Evolutionary conservation across 2,113 vertebrate genomes (phyloP).

Genomic region (Petromus typicus): DNA sequence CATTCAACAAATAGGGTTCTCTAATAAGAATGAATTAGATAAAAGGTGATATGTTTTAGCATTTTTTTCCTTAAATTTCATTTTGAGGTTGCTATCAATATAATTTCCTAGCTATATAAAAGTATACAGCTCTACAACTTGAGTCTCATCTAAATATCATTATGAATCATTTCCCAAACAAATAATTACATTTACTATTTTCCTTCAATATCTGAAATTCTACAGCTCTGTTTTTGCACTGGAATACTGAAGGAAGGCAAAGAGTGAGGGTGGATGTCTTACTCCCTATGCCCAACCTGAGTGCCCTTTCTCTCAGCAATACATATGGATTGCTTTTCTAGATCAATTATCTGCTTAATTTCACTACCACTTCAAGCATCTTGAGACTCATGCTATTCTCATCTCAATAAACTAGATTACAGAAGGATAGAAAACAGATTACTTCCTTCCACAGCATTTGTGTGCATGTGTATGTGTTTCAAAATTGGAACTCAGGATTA

Average conservation of each 20-base stretch:
- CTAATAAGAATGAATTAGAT: not conserved
- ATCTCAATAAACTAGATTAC: not conserved
- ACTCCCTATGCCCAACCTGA: not conserved
- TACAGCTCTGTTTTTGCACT: not conserved
- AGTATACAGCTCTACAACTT: not conserved
- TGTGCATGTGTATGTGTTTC: not conserved
- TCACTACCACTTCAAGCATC: not conserved
- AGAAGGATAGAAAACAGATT: not conserved
- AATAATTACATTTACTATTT: not conserved
- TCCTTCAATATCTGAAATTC: not conserved
- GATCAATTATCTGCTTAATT: not conserved
- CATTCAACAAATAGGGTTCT: not conserved
- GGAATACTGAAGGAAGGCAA: not conserved
- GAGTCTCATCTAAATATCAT: not conserved
- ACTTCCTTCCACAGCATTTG: not conserved
- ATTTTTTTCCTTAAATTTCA: conserved; percentile 20
- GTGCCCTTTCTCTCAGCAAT: not conserved
- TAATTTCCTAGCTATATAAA: not conserved
- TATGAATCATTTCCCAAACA: not conserved
- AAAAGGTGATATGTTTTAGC: not conserved
- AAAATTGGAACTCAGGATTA: not conserved
- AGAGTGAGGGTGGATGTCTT: not conserved
- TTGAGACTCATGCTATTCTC: not conserved
- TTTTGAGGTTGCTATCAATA: conserved; percentile 35
- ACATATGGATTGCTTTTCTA: not conserved